Evolutionary conservation across 2,888 invertebrate species (phyloP).

Genomic region (Stenotaenia linearis): DNA sequence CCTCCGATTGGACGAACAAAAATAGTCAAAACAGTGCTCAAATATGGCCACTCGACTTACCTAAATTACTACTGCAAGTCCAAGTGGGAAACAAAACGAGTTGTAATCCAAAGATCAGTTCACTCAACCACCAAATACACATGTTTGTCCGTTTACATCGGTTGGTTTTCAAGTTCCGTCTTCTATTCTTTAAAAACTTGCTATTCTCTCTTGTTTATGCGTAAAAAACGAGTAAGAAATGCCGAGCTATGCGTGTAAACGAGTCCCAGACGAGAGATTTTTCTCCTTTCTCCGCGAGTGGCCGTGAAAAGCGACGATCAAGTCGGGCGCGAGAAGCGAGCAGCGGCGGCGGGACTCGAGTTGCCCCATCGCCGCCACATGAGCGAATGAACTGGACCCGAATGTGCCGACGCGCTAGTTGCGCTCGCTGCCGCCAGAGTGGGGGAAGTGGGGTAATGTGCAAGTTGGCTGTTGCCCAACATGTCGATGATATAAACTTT

Average conservation of each 20-base stretch:
- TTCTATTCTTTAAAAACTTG: neutral
- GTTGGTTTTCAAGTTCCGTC: neutral
- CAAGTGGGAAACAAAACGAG: neutral
- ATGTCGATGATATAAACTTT: neutral
- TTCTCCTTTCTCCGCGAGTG: neutral
- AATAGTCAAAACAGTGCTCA: neutral
- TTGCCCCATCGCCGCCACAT: conserved; percentile 5
- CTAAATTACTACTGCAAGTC: neutral
- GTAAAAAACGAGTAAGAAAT: neutral
- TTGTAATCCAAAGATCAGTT: neutral
- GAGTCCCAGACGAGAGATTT: no score
- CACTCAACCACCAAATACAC: neutral
- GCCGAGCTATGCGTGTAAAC: neutral
- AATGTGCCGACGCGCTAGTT: neutral
- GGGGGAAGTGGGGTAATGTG: neutral
- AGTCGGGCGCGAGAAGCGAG: neutral
- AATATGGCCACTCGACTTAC: neutral
- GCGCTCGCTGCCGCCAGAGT: neutral
- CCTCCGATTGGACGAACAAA: conserved; percentile 5
- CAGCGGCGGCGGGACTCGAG: conserved; percentile 4
- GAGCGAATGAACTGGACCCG: neutral
- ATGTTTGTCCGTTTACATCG: neutral
- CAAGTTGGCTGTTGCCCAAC: neutral
- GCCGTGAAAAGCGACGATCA: neutral
- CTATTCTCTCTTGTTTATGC: neutral